Evolutionary conservation across 1,140 invertebrate genomes (phyloP), one percentile per base, ranked within the genome.

Genomic region (Mylabris phalerata): DNA sequence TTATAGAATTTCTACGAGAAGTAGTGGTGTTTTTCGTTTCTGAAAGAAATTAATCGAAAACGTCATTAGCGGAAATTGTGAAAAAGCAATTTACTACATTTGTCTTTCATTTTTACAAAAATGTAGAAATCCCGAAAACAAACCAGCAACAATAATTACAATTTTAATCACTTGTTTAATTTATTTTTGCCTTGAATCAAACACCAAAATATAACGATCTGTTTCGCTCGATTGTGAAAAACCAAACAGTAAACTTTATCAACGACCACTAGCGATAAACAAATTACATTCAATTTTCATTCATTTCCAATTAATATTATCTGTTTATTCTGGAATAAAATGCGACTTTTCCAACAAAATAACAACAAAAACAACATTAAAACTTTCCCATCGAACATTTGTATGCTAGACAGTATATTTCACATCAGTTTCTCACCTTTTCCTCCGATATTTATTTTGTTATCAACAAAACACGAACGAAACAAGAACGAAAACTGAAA

Each of bases 1-100:
- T 55, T 48, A 55, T 55, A 44, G 40, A 55, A 55, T 55, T 47
- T 55, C 39, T n/a, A 55, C 2, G 7, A 32, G 32, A 32, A 5
- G 32, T 32, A 32, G 32, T 32, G 4, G 32, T 32, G 32, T 42
- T 42, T 3, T 42, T 42, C 11, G 9, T 4, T 10, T 6, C 9
- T 5, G 10, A 5, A n/a, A 42, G 41, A 42, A 42, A 42, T 10
- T 42, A 42, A 42, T 32, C 32, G 32, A 32, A 7, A 32, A 32
- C 32, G 32, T 32, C 32, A 32, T 32, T 32, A 32, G 4, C 32
- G 32, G 32, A 7, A 4, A 32, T 5, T 32, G 32, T 32, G 41
- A 4, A 42, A 10, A 42, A 11, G 41, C 9, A 42, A n/a, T 42
- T 42, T n/a, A 42, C 41, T 7, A 40, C 39, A 9, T 42, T n/a